phyloP scores from a whole-genome alignment of 2,888 invertebrate genomes.

The Oligia fasciuncula region DNA sequence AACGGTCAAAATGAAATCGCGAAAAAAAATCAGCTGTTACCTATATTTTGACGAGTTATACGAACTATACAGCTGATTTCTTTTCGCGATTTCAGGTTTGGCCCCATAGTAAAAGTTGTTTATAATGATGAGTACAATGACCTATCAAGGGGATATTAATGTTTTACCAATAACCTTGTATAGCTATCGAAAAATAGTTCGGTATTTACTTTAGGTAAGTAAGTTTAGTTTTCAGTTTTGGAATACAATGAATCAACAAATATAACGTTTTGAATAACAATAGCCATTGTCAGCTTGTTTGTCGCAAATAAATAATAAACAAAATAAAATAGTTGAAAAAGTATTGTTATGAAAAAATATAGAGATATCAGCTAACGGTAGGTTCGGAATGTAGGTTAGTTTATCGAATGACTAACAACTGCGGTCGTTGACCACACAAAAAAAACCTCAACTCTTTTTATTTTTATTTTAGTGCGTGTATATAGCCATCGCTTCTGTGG shows the following conservation, averaged over 20 bases:
- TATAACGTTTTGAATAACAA: conserved; percentile 29
- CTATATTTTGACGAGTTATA: too few relatives aligned
- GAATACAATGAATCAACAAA: conserved; percentile 29
- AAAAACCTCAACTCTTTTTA: background rate
- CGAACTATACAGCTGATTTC: too few relatives aligned
- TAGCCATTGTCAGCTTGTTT: conserved; percentile 3
- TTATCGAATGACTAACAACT: background rate
- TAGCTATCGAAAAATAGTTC: background rate
- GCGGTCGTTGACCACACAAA: background rate
- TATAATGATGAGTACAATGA: too few relatives aligned
- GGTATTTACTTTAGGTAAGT: background rate
- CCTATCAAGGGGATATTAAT: too few relatives aligned
- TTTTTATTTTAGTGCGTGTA: background rate
- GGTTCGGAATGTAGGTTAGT: background rate
- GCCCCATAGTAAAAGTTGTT: too few relatives aligned
- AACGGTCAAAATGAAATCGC: too few relatives aligned
- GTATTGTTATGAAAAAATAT: conserved; percentile 5
- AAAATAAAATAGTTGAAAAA: conserved; percentile 7
- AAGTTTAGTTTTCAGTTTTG: background rate
- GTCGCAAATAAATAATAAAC: conserved; percentile 11
- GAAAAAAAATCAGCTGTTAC: too few relatives aligned
- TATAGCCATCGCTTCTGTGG: too few relatives aligned
- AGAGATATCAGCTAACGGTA: background rate
- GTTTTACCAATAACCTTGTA: too few relatives aligned
- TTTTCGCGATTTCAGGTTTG: too few relatives aligned